Base-by-base conservation (phyloP, 2,888 invertebrate genomes). In the Harmothoe impar region DNA sequence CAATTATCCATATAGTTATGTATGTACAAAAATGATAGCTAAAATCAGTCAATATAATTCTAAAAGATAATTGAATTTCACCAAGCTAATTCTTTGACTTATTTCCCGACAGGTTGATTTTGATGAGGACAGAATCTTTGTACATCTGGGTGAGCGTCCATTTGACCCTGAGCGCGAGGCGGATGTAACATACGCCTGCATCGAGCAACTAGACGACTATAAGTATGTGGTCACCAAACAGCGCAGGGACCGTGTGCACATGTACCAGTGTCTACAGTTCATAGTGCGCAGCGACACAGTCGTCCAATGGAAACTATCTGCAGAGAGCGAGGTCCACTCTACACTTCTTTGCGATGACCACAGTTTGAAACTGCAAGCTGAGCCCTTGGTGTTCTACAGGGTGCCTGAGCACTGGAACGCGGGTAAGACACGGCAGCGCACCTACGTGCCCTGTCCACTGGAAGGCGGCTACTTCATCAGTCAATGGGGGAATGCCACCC, bases 391-490 rank as follows among this genome's bases (percentile, higher is more conserved):
- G 0, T 86, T n/a, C 33, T 86, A 86, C 29, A 17, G 54, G 20
- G 17, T 86, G 29, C 86, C 86, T 1, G 54, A 52, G n/a, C 86
- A 86, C 29, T 86, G 86, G 86, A 54, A 86, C 29, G 86, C 86
- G 3, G 52, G 23, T 7, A 29, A 20, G 1, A 54, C 86, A 3
- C 25, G 25, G 10, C 86, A 86, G 31, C 25, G 86, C 29, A 29
- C 17, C 7, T 86, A 86, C 31, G 33, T 54, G 15, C 52, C 52
- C 0, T 86, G 86, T 29, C 54, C 86, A 1, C 52, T 86, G 10
- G 86, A 54, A 15, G 86, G 86, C 25, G 86, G 86, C 25, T 86
- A 86, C 54, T 86, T 86, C 54, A 86, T 86, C 25, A 86, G 86
- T 52, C 86, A 86, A 54, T 86, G 86, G 86, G 86, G 86, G 17